phyloP scores from a whole-genome alignment of 2,113 vertebrate genomes.

The Triplophysa tibetana region DNA sequence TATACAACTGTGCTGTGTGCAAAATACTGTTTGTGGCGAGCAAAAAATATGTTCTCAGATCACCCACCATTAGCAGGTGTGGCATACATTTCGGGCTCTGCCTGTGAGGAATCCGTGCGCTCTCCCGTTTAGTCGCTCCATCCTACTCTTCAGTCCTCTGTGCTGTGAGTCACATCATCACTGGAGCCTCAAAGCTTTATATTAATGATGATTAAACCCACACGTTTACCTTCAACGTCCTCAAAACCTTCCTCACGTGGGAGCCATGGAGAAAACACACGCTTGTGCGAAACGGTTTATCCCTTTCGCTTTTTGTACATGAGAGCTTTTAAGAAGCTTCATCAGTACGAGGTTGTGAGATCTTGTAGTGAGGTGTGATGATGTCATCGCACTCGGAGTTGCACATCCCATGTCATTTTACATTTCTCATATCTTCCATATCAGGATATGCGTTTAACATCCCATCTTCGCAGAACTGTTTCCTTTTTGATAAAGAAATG shows the following conservation, averaged over 20 bases:
- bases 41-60: too few species aligned
- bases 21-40: too few species aligned
- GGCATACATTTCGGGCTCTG: not conserved
- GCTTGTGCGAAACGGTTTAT: not conserved
- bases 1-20: too few species aligned
- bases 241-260: not conserved
- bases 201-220: constrained; percentile 27
- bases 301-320: not conserved
- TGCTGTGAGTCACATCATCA: constrained; percentile 23
- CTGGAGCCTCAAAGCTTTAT: not conserved
- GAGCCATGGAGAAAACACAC: not conserved
- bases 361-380: not conserved
- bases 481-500: too few species aligned
- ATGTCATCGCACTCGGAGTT: not conserved
- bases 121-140: constrained; percentile 11
- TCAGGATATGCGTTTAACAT: too few species aligned
- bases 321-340: not conserved
- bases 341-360: not conserved
- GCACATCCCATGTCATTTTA: not conserved
- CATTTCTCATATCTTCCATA: not conserved
- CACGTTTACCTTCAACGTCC: not conserved
- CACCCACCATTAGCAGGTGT: too few species aligned
- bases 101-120: not conserved
- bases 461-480: too few species aligned
- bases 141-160: constrained; percentile 11